Evolutionary conservation across 2,797 vertebrate genomes (phyloP).

Genomic region (Crocidura indochinensis): DNA sequence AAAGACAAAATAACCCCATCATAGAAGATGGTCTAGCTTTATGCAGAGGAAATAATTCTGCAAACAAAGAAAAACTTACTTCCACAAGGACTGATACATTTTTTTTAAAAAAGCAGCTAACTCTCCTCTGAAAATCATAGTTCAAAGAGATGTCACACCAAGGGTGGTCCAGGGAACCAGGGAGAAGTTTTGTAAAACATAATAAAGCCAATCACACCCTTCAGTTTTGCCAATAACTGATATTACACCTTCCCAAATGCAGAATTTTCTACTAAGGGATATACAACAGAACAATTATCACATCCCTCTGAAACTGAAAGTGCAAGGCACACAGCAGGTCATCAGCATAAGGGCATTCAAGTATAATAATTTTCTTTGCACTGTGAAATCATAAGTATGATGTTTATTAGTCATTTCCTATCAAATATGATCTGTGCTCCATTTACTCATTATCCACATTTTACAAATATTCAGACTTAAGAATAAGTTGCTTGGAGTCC

Average conservation of each 20-base stretch:
- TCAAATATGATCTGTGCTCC: slow-evolving; percentile 9
- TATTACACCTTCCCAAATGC: background rate
- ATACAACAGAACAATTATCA: background rate
- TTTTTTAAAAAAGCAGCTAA: slow-evolving; percentile 26
- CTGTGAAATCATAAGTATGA: slow-evolving; percentile 4
- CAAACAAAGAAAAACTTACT: background rate
- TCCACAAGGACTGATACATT: no score
- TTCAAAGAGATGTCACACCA: slow-evolving; percentile 39
- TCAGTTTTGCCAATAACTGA: background rate
- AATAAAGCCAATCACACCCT: background rate
- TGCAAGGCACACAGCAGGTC: accelerated
- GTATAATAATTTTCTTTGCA: background rate
- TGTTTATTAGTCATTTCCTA: background rate
- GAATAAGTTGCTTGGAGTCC: background rate
- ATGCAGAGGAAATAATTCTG: slow-evolving; percentile 6
- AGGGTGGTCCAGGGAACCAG: background rate
- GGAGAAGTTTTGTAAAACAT: background rate
- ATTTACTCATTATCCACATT: background rate
- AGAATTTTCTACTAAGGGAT: background rate
- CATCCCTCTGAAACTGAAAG: background rate
- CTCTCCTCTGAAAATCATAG: slow-evolving; percentile 28
- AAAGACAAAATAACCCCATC: slow-evolving; percentile 16
- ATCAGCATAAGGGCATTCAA: background rate
- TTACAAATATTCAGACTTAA: background rate
- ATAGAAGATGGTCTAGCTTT: background rate